Percentiles rank a stretch among this genome's conserved stretches.
These are phyloP conservation scores for Epicauta chinensis DNA, from an alignment of 1,140 invertebrate genomes.

Conservation along the genomic window DNA sequence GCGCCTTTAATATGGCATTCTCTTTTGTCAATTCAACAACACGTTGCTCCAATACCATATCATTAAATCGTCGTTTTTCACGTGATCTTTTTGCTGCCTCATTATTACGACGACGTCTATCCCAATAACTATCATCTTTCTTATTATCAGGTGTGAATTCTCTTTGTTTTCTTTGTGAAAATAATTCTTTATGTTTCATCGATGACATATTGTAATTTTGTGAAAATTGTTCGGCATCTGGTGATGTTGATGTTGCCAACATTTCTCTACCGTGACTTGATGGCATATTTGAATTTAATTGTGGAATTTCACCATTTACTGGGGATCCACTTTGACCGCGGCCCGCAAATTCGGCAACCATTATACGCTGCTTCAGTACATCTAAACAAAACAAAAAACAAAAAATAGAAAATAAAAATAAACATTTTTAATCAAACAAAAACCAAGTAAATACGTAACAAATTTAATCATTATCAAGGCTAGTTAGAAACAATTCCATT, in stretches of 20 bases:
- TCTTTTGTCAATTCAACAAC: constrained; percentile 93
- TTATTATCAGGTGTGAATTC: constrained; percentile 96
- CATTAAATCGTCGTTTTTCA: constrained; percentile 92
- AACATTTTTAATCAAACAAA: not conserved
- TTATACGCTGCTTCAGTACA: constrained; percentile 68
- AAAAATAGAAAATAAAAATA: not conserved
- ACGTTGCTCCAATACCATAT: constrained; percentile 91
- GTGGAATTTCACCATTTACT: constrained; percentile 59
- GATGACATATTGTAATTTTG: constrained; percentile 41
- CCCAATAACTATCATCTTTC: constrained; percentile 97
- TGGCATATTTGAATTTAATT: constrained; percentile 52
- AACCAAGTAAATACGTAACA: not conserved
- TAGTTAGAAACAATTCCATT: not conserved
- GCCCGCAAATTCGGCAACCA: constrained; percentile 77
- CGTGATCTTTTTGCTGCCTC: constrained; percentile 92
- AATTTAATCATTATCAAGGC: not conserved
- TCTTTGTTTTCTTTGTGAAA: constrained; percentile 84
- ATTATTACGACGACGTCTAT: constrained; percentile 88
- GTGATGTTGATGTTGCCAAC: constrained; percentile 36
- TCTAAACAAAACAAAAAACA: constrained; percentile 47
- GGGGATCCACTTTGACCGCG: constrained; percentile 63
- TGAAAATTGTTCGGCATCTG: constrained; percentile 33
- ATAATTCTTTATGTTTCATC: constrained; percentile 67
- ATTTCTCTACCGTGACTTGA: constrained; percentile 43
- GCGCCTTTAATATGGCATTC: constrained; percentile 87